Conservation (phyloP, 2,888 invertebrate species). For the Andrena trimmerana region DNA sequence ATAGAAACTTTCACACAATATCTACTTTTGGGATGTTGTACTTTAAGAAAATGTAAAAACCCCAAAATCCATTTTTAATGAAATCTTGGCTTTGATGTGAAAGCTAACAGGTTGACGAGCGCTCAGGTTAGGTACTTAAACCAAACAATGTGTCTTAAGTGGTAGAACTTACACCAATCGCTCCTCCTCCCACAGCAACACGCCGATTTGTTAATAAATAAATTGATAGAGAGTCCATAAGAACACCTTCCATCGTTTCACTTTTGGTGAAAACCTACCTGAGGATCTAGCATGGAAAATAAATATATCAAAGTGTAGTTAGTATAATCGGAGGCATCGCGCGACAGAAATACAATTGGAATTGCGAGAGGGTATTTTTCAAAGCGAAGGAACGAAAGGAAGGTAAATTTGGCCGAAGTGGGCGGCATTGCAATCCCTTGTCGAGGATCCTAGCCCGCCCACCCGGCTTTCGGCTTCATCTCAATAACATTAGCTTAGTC, state of each 20-base stretch:
- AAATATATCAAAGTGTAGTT: constrained; percentile 62
- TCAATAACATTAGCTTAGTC: constrained; percentile 83
- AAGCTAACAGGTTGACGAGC: too few relatives aligned
- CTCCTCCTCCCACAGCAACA: too few relatives aligned
- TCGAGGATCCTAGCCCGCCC: constrained; percentile 77
- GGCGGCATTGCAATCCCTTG: constrained; percentile 78
- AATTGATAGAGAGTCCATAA: too few relatives aligned
- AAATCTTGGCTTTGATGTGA: too few relatives aligned
- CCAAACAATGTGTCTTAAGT: too few relatives aligned
- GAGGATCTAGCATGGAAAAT: not conserved
- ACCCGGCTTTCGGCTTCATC: constrained; percentile 76
- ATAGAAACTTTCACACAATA: too few relatives aligned
- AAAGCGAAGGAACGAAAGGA: constrained; percentile 59
- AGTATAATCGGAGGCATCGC: constrained; percentile 69
- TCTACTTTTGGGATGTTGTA: too few relatives aligned
- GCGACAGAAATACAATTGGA: constrained; percentile 74
- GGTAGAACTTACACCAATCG: too few relatives aligned
- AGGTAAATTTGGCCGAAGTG: constrained; percentile 76
- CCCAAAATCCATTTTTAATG: too few relatives aligned
- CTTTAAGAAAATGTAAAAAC: too few relatives aligned
- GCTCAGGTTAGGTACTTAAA: too few relatives aligned
- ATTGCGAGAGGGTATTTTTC: constrained; percentile 70
- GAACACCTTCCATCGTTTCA: not conserved
- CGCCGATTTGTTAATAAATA: too few relatives aligned
- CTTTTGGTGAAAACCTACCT: not conserved